phyloP scores from a whole-genome alignment of 2,888 invertebrate species.

The Geotrupes spiniger region DNA sequence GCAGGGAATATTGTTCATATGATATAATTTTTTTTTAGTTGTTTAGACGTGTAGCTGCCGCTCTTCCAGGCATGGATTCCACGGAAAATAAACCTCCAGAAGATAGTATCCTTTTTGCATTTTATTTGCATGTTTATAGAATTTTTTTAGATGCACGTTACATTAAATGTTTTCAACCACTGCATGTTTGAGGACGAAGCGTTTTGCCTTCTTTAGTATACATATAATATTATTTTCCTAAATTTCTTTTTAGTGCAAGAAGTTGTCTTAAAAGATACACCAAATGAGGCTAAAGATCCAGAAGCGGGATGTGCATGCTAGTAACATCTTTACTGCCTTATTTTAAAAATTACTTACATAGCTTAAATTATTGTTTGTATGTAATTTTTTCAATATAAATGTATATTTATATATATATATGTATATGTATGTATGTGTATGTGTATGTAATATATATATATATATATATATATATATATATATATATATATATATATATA shows the following conservation, averaged over 20 bases:
- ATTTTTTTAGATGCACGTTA: neutral
- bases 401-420: no score
- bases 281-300: slow-evolving; percentile 88
- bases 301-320: slow-evolving; percentile 94
- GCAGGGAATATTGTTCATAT: no score
- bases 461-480: no score
- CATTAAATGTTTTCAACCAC: neutral
- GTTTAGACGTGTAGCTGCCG: slow-evolving; percentile 96
- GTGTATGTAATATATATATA: no score
- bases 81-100: slow-evolving; percentile 93
- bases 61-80: slow-evolving; percentile 98
- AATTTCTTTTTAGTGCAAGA: slow-evolving; percentile 85
- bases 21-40: slow-evolving; percentile 61
- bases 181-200: slow-evolving; percentile 12
- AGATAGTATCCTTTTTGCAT: slow-evolving; percentile 85
- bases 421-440: no score
- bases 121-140: no score
- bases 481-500: no score
- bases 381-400: no score
- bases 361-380: no score
- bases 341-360: neutral
- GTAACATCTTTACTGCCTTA: slow-evolving; percentile 11
- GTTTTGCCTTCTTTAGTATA: slow-evolving; percentile 25
- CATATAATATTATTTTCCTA: slow-evolving; percentile 59
- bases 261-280: slow-evolving; percentile 95